phyloP scores from a whole-genome alignment of 2,113 vertebrate genomes.

The Corvus cornix region DNA sequence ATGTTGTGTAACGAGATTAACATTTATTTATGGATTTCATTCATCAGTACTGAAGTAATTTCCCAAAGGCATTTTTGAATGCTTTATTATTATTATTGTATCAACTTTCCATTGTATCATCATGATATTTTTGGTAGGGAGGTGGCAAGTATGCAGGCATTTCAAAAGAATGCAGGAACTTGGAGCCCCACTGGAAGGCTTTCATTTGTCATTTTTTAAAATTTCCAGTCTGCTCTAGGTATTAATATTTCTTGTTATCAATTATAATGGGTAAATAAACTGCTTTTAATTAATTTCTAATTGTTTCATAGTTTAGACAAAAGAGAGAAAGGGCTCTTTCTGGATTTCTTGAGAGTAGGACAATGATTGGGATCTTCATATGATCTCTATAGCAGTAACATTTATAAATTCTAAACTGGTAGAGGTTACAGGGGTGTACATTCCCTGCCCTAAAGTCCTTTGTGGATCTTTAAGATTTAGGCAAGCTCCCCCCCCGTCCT shows the following conservation, averaged over 20 bases:
- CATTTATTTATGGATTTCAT: conserved; percentile 48
- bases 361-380: background rate
- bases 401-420: background rate
- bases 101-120: conserved; percentile 42
- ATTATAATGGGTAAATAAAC: background rate
- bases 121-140: conserved; percentile 35
- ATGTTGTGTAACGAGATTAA: background rate
- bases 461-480: background rate
- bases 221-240: background rate
- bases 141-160: conserved; percentile 6
- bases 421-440: background rate
- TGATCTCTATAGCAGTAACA: background rate
- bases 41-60: conserved; percentile 48
- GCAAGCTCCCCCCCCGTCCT: background rate
- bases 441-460: background rate
- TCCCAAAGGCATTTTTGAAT: conserved; percentile 39
- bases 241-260: background rate
- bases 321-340: background rate
- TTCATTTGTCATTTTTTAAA: background rate
- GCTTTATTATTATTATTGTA: conserved; percentile 38
- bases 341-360: background rate
- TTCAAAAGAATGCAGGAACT: conserved; percentile 1
- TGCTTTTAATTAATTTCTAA: background rate
- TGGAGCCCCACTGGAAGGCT: background rate
- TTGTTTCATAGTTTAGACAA: background rate